A percentile compares a stretch with the other conserved stretches of the same genome.
Evolutionary conservation across 2,113 vertebrate species (phyloP).

Genomic region (Mastomys natalensis): DNA sequence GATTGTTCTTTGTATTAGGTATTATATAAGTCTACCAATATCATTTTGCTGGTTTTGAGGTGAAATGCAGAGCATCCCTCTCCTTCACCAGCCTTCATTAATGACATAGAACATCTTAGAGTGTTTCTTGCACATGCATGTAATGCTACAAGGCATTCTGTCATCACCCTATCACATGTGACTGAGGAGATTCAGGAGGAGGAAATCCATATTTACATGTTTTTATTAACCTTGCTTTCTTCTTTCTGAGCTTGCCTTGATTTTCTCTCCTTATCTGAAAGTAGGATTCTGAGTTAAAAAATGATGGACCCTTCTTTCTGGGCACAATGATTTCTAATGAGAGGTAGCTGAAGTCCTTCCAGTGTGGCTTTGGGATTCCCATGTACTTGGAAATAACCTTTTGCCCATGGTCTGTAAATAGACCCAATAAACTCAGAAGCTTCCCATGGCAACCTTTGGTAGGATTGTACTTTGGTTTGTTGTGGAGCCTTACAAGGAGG

Average conservation of each 20-base stretch:
- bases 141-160: not conserved
- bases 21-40: not conserved
- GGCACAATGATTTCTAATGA: not conserved
- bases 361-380: not conserved
- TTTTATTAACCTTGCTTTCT: constrained; percentile 25
- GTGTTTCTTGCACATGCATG: not conserved
- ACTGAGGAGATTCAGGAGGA: not conserved
- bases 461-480: not conserved
- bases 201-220: not conserved
- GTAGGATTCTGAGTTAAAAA: not conserved
- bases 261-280: constrained; percentile 33
- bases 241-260: constrained; percentile 34
- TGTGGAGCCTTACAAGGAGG: not conserved
- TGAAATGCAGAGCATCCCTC: not conserved
- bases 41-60: not conserved
- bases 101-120: not conserved
- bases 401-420: no score
- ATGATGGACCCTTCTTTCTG: not conserved
- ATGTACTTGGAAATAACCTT: not conserved
- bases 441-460: not conserved
- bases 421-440: not conserved
- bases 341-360: not conserved
- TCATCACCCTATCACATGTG: not conserved
- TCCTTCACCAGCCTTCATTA: not conserved
- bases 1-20: not conserved